Evolutionary conservation across 2,113 vertebrate genomes (phyloP), one percentile per base, ranked within the genome.

Genomic region (Tachysurus vachellii): DNA sequence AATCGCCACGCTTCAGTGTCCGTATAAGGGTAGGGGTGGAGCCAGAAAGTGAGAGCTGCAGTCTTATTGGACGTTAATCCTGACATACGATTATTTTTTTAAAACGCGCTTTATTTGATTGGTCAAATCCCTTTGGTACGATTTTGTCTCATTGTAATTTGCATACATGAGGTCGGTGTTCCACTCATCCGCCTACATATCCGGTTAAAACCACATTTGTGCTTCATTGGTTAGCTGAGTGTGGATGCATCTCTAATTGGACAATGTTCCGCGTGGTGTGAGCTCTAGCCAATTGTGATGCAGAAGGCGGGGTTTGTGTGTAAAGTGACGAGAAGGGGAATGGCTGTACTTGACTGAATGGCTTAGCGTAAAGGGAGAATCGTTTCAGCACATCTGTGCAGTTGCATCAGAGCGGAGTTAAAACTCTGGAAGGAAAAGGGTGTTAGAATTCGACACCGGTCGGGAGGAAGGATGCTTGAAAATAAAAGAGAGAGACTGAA

Each of bases 401-500:
- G 26, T 11, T 86, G 83, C 82, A 82, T 71, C 82, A 75, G 68
- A 36, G 50, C 75, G 81, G 89, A 88, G 42, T 53, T 47, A 53
- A 26, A 88, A 82, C 89, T 88, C 85, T 12, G 44, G 31, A 56
- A 6, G 31, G 21, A 13, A 53, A 53, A 26, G 16, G 66, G 75
- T 86, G 87, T 83, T 86, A 85, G 87, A 87, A 91, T 90, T 90
- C 83, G 42, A 53, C 57, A 89, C 90, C 84, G 91, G 92, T 85
- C 68, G 44, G 82, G 90, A 89, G 90, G 89, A 92, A 96, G 92
- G 90, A 96, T 96, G 95, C 94, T 96, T 82, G 95, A 96, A 89
- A 95, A 95, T 80, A 95, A 95, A 90, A 93, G 93, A 88, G 95
- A 96, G 16, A 92, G 94, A 68, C 90, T 96, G 87, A 96, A 95